These are phyloP conservation scores for Antechinus stuartii DNA, from an alignment of 2,113 vertebrate species.

Conservation along the genomic window DNA sequence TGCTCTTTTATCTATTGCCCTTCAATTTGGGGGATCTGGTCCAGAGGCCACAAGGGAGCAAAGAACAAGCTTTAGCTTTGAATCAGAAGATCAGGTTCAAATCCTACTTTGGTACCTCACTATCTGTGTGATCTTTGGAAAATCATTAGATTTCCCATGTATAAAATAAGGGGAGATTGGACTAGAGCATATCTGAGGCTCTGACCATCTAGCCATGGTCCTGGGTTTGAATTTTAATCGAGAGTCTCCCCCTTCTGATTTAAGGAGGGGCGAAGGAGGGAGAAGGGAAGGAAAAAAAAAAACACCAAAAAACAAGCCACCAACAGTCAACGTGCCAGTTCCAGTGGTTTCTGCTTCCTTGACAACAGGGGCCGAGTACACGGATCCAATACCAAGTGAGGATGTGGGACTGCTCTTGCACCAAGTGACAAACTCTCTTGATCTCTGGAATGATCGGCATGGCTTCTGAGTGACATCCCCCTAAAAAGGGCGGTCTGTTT, in stretches of 20 bases:
- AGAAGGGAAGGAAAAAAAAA: neutral
- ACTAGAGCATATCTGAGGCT: neutral
- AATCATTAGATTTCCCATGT: neutral
- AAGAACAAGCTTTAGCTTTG: neutral
- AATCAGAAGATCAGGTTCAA: neutral
- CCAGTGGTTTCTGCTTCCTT: neutral
- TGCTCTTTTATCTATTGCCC: conserved; percentile 40
- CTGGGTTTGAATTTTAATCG: neutral
- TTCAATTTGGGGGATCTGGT: conserved; percentile 13
- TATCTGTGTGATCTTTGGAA: neutral
- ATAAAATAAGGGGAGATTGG: neutral
- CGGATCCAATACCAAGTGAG: neutral
- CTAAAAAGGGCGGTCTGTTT: neutral
- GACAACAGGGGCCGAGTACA: neutral
- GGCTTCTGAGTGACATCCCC: neutral
- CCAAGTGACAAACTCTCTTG: neutral
- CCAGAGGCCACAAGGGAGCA: neutral
- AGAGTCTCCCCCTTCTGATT: neutral
- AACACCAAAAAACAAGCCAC: neutral
- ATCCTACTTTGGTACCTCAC: neutral
- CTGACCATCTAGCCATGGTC: neutral
- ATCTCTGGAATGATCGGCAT: neutral
- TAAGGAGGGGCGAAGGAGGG: neutral
- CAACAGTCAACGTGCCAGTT: neutral
- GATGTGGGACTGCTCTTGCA: neutral